Conservation (phyloP, 2,888 invertebrate species). For the Papilio protenor region DNA sequence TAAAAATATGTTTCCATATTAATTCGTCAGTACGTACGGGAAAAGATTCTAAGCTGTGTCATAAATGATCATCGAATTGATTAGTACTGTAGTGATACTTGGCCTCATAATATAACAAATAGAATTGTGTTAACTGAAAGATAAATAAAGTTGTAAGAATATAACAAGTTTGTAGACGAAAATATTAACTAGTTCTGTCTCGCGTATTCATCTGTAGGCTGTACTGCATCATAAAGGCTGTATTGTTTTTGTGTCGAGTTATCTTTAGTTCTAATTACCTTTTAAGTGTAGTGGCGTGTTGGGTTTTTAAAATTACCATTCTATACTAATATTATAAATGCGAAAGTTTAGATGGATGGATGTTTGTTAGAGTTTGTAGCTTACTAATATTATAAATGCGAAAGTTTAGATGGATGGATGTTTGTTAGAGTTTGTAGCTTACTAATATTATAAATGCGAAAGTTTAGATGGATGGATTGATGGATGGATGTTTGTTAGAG, state of each 20-base stretch:
- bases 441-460: too few relatives aligned
- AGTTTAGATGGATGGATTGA: too few relatives aligned
- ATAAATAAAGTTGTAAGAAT: not conserved
- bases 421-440: too few relatives aligned
- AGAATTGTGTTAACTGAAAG: not conserved
- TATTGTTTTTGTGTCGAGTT: not conserved
- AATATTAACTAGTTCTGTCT: not conserved
- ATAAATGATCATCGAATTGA: not conserved
- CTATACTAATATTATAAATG: too few relatives aligned
- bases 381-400: too few relatives aligned
- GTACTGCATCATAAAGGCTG: not conserved
- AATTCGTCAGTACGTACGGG: not conserved
- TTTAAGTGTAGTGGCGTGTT: too few relatives aligned
- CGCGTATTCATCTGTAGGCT: not conserved
- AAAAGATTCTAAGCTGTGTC: not conserved
- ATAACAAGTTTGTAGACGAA: not conserved
- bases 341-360: too few relatives aligned
- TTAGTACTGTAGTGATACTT: constrained; percentile 3
- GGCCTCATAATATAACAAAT: constrained; percentile 10
- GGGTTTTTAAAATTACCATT: too few relatives aligned
- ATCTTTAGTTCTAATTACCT: not conserved
- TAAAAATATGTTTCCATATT: not conserved
- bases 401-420: too few relatives aligned
- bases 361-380: too few relatives aligned
- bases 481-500: too few relatives aligned